Evolutionary conservation across 1,140 invertebrate species (phyloP).

Genomic region (Metaphire vulgaris): DNA sequence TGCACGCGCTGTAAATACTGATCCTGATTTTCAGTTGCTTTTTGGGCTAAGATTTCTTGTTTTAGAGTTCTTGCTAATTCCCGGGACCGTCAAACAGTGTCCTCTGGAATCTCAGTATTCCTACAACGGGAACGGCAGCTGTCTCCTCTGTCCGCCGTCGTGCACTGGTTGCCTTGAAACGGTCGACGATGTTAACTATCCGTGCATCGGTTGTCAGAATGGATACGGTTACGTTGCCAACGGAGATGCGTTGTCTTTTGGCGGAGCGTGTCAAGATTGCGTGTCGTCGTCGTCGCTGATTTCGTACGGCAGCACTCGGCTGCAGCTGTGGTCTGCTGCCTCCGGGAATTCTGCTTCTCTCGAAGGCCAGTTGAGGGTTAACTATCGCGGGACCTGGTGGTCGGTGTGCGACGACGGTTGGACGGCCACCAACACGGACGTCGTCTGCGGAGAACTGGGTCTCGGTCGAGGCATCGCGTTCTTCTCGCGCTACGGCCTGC

Average conservation of each 20-base stretch:
- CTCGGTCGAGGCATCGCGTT: not conserved
- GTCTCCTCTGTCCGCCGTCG: not conserved
- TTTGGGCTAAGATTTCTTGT: no score
- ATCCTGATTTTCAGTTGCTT: no score
- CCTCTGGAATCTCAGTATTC: not conserved
- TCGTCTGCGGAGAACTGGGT: not conserved
- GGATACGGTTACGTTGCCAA: not conserved
- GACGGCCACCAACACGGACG: constrained; percentile 1
- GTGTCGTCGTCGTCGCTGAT: not conserved
- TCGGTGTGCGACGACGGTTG: constrained; percentile 4
- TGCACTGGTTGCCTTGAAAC: not conserved
- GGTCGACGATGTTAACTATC: not conserved
- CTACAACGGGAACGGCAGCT: not conserved
- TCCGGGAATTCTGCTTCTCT: not conserved
- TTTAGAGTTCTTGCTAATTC: no score
- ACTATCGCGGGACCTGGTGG: not conserved
- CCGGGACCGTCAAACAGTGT: not conserved
- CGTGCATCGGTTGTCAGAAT: not conserved
- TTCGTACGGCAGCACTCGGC: not conserved
- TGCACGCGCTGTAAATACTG: no score
- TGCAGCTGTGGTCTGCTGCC: not conserved
- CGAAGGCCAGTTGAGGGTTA: not conserved
- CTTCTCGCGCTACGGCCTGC: not conserved
- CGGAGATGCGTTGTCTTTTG: not conserved
- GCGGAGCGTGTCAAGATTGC: not conserved